These are phyloP conservation scores for Mormyrus hasselquistii DNA, from an alignment of 2,797 vertebrate genomes.

Conservation along the genomic window DNA sequence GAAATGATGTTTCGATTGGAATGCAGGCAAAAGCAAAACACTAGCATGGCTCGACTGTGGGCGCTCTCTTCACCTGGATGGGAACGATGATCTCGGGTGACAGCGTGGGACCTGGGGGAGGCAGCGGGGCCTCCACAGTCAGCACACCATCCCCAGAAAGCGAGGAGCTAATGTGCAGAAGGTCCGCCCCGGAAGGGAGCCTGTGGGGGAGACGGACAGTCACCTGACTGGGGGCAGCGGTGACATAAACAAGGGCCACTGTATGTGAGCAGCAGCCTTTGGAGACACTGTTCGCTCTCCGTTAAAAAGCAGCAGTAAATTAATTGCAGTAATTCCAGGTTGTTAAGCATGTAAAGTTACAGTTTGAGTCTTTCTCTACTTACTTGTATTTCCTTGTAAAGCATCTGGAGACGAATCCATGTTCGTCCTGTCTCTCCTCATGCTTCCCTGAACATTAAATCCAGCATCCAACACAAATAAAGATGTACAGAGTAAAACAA, in stretches of 20 bases:
- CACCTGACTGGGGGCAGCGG: neutral
- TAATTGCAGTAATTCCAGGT: neutral
- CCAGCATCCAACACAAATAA: neutral
- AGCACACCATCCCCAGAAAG: constrained; percentile 59
- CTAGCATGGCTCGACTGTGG: neutral
- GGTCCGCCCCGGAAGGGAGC: constrained; percentile 58
- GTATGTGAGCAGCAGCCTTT: neutral
- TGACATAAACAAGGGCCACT: neutral
- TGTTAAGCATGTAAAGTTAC: neutral
- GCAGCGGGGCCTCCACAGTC: constrained; percentile 55
- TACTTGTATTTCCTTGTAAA: constrained; percentile 66
- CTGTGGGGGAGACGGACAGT: constrained; percentile 35
- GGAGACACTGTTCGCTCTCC: constrained; percentile 35
- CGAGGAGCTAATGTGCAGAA: constrained; percentile 55
- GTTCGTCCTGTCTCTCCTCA: constrained; percentile 54
- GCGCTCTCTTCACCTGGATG: constrained; percentile 46
- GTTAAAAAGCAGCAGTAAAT: neutral
- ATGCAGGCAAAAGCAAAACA: neutral
- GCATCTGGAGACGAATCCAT: constrained; percentile 53
- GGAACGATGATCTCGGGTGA: constrained; percentile 54
- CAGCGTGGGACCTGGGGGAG: constrained; percentile 25
- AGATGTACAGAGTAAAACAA: neutral
- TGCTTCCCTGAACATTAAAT: constrained; percentile 48
- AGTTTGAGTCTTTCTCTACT: constrained; percentile 20
- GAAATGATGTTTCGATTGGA: neutral